Evolutionary conservation across 2,888 invertebrate genomes (phyloP), one percentile per base, ranked within the genome.

Genomic region (Megalurothrips usitatus): DNA sequence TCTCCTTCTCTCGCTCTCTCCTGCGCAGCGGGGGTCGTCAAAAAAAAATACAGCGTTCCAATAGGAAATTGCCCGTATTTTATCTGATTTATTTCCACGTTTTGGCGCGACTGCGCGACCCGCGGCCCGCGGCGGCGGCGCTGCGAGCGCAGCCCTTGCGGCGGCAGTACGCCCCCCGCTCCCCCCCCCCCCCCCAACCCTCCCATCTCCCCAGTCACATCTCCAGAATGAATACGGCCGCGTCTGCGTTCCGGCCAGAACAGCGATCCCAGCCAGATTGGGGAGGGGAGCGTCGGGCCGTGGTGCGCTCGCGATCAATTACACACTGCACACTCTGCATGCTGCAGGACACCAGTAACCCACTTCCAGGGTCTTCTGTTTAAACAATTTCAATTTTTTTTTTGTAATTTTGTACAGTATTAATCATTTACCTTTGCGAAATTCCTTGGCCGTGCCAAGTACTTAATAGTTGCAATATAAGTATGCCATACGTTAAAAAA

Each of bases 1-100:
- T 4, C 34, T 2, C 34, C 6, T 6, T 43, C 34, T 43, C 34
- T 6, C 52, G 52, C 52, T 2, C 52, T 43, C 34, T 6, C 6
- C 52, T 10, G 52, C 52, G 10, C 58, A 2, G 58, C 58, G 17
- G 68, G 23, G 12, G 23, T 26, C 68, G 68, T 75, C 68, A 75
- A 75, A 43, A 75, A 75, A 43, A 75, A 75, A 75, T 75, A 75
- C 68, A 75, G 68, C 68, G 68, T 26, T 75, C 68, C 68, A 75
- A 75, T 75, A 75, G 68, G 68, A 75, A 75, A 75, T 75, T 75
- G 68, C 68, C 68, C 68, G 68, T 75, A 75, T 75, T 75, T 75
- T 75, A 75, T 75, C 68, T 26, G 68, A 75, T 75, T 75, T 75
- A 75, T 26, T 8, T 26, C 68, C 23, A 75, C 68, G 68, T 75